These are phyloP conservation scores for Ptychoptera albimana DNA, from an alignment of 2,888 invertebrate species.

Conservation along the genomic window DNA sequence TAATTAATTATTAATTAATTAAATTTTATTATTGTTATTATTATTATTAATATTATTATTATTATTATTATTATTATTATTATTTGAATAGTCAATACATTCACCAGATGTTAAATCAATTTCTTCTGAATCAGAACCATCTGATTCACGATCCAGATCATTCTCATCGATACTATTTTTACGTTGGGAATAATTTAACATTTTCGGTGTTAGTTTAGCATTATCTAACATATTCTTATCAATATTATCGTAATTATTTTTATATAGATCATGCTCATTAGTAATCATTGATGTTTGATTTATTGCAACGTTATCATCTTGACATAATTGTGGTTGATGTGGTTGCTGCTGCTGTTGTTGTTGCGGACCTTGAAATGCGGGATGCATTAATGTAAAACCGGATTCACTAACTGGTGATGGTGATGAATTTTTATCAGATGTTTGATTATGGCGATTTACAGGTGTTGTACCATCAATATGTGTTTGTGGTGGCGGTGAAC, in stretches of 20 bases:
- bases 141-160: constrained; percentile 9
- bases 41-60: neutral
- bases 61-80: constrained; percentile 7
- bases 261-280: neutral
- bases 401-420: constrained; percentile 11
- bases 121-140: constrained; percentile 30
- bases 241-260: constrained; percentile 1
- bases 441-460: too few species aligned
- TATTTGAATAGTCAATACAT: constrained; percentile 30
- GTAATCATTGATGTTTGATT: too few species aligned
- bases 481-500: too few species aligned
- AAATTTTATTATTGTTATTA: too few species aligned
- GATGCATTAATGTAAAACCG: constrained; percentile 29
- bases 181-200: too few species aligned
- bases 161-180: constrained; percentile 4
- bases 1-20: too few species aligned
- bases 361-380: constrained; percentile 21
- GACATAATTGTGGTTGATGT: constrained; percentile 1
- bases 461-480: too few species aligned
- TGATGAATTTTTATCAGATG: constrained; percentile 13
- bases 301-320: neutral
- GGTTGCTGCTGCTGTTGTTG: neutral
- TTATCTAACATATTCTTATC: neutral
- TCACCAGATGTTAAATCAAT: constrained; percentile 29
- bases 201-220: neutral